A percentile compares a stretch with the other conserved stretches of the same genome.
Evolutionary conservation across 2,797 vertebrate species (phyloP).

Genomic region (Denticeps clupeoides): DNA sequence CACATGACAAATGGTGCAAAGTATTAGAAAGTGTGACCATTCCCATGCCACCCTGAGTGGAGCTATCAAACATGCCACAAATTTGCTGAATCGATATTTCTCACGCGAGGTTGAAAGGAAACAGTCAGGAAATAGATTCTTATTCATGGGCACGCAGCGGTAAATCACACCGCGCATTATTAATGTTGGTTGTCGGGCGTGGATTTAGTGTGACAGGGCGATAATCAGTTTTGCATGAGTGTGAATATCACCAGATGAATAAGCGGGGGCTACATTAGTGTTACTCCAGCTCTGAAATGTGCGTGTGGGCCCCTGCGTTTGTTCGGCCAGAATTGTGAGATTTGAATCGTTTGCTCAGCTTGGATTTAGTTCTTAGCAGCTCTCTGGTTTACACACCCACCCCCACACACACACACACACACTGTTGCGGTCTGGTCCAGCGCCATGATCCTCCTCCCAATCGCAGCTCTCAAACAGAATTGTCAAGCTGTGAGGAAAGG

Average conservation of each 20-base stretch:
- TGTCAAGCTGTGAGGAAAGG: conserved; percentile 10
- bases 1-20: too few relatives aligned
- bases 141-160: not conserved
- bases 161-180: conserved; percentile 6
- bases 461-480: conserved; percentile 4
- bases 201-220: conserved; percentile 4
- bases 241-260: too few relatives aligned
- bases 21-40: too few relatives aligned
- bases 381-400: not conserved
- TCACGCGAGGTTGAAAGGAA: conserved; percentile 22
- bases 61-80: not conserved
- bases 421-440: not conserved
- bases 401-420: not conserved
- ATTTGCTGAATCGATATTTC: not conserved
- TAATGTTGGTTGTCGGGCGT: not conserved
- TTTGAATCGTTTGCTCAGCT: not conserved
- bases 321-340: not conserved
- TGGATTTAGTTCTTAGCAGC: not conserved
- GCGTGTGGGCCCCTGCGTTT: not conserved
- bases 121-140: conserved; percentile 34
- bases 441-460: conserved; percentile 1
- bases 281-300: too few relatives aligned
- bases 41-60: too few relatives aligned
- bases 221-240: not conserved
- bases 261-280: too few relatives aligned